Percentiles rank a stretch among this genome's conserved stretches.
These are phyloP conservation scores for Dexiosoma caninum DNA, from an alignment of 2,888 invertebrate species.

Conservation along the genomic window DNA sequence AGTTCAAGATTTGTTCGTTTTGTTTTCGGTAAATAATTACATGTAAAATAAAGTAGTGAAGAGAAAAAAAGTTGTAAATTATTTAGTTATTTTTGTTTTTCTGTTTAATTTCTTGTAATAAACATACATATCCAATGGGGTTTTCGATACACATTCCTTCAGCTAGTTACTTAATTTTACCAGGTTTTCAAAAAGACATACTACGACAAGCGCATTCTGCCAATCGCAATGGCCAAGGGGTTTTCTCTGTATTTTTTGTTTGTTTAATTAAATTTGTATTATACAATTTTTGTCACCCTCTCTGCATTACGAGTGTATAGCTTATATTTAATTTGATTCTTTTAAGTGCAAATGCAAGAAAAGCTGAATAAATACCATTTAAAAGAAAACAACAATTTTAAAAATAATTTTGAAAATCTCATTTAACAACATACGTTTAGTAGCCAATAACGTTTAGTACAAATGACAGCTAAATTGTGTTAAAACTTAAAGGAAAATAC, in stretches of 20 bases:
- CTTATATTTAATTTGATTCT: conserved; percentile 45
- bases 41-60: not conserved
- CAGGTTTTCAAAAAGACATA: not conserved
- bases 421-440: conserved; percentile 38
- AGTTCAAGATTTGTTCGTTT: not conserved
- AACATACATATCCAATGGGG: conserved; percentile 11
- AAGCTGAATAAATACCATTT: not conserved
- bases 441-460: conserved; percentile 39
- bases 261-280: conserved; percentile 10
- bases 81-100: too few relatives aligned
- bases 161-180: conserved; percentile 21
- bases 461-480: conserved; percentile 51
- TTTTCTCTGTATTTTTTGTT: not conserved
- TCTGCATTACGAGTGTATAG: not conserved
- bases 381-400: conserved; percentile 9
- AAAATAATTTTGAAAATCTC: conserved; percentile 28
- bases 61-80: not conserved
- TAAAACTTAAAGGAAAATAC: not conserved
- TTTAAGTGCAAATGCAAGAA: conserved; percentile 24
- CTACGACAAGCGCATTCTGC: not conserved
- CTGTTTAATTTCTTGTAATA: not conserved
- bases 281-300: conserved; percentile 37
- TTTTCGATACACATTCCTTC: conserved; percentile 22
- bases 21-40: not conserved
- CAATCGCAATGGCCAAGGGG: conserved; percentile 31